Evolutionary conservation across 2,113 vertebrate genomes (phyloP).

Genomic region (Oxyruncus cristatus): DNA sequence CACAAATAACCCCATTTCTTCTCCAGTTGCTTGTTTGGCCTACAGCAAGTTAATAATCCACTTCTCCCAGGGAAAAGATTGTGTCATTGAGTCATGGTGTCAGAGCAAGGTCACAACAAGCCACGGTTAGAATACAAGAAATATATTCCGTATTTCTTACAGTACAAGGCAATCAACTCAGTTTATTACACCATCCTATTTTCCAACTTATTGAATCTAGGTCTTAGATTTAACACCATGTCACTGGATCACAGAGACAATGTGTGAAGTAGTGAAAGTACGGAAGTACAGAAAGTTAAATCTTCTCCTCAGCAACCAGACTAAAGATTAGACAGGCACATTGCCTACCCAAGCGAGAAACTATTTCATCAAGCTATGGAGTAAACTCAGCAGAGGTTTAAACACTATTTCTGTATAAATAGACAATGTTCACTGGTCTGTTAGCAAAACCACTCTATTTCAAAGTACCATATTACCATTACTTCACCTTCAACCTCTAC

Average conservation of each 20-base stretch:
- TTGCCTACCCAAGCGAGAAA: background rate
- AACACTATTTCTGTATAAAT: background rate
- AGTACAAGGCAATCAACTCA: background rate
- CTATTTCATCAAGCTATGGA: background rate
- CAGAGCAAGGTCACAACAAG: constrained; percentile 8
- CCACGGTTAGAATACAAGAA: background rate
- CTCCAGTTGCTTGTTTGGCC: background rate
- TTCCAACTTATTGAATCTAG: background rate
- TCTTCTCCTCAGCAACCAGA: background rate
- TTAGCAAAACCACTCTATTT: constrained; percentile 9
- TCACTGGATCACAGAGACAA: background rate
- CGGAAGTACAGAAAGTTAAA: background rate
- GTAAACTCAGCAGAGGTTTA: background rate
- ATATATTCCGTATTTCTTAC: background rate
- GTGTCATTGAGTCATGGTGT: constrained; percentile 7
- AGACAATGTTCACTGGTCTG: background rate
- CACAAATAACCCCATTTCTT: background rate
- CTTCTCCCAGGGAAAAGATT: constrained; percentile 9
- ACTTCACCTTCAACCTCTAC: background rate
- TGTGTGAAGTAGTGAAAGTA: background rate
- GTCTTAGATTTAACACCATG: background rate
- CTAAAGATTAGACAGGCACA: background rate
- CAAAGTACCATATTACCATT: background rate
- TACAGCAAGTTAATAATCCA: constrained; percentile 13
- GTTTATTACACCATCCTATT: background rate